Evolutionary conservation across 2,113 vertebrate genomes (phyloP).

Genomic region (Microtus richardsoni): DNA sequence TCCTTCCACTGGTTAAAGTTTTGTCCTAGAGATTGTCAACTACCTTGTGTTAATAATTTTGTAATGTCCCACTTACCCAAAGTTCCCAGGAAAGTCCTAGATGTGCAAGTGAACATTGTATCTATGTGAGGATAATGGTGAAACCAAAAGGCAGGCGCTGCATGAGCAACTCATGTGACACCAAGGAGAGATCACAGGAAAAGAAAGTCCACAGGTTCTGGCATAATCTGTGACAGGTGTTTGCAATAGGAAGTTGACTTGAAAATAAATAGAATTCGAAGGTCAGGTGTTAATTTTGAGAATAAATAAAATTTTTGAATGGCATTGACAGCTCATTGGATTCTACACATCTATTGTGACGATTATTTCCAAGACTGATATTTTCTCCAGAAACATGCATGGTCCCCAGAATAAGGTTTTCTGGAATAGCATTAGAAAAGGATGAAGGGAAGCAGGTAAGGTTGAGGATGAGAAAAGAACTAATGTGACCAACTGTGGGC

Average conservation of each 20-base stretch:
- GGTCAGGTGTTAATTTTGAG: not conserved
- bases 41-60: not conserved
- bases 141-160: not conserved
- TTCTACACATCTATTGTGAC: not conserved
- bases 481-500: not conserved
- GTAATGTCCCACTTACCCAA: not conserved
- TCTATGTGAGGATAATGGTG: not conserved
- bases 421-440: not conserved
- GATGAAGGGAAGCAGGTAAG: not conserved
- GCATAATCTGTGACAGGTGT: not conserved
- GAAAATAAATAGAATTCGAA: constrained; percentile 9
- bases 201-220: not conserved
- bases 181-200: not conserved
- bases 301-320: not conserved
- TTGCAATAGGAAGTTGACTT: not conserved
- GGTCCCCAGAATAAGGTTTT: not conserved
- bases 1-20: not conserved
- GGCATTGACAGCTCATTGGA: not conserved
- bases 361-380: not conserved
- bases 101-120: not conserved
- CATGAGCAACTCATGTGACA: not conserved
- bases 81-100: not conserved
- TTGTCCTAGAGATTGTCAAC: not conserved
- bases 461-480: not conserved
- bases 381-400: constrained; percentile 20